Percentiles rank a stretch among this genome's conserved stretches.
phyloP scores from a whole-genome alignment of 1,140 invertebrate genomes.

The Pseudachorutes palmiensis region DNA sequence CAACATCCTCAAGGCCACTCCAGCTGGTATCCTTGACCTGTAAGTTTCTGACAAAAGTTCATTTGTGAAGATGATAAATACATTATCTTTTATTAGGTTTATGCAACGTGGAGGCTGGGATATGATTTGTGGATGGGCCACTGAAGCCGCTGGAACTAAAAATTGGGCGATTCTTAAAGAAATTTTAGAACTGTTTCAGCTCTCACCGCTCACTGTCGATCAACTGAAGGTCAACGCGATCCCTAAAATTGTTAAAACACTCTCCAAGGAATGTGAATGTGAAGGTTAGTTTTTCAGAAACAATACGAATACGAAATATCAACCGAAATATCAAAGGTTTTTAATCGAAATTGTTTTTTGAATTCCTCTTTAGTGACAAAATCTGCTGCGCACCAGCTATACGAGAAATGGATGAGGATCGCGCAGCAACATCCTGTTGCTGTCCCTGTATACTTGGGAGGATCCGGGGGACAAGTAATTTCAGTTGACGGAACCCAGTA shows the following conservation, averaged over 20 bases:
- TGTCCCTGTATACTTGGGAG: constrained; percentile 14
- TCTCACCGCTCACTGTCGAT: constrained; percentile 80
- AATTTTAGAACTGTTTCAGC: constrained; percentile 67
- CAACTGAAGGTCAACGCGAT: constrained; percentile 81
- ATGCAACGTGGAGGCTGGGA: constrained; percentile 85
- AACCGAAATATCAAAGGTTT: too few relatives aligned
- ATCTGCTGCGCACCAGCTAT: constrained; percentile 64
- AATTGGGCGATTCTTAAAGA: constrained; percentile 80
- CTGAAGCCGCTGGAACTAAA: constrained; percentile 68
- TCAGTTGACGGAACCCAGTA: background rate
- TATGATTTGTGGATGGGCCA: constrained; percentile 76
- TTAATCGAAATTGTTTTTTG: background rate
- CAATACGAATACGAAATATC: background rate
- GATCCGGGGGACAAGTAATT: background rate
- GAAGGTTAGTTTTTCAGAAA: constrained; percentile 52
- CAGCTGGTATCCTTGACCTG: constrained; percentile 68
- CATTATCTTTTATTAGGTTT: constrained; percentile 54
- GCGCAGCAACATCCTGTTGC: constrained; percentile 55
- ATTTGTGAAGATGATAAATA: constrained; percentile 4
- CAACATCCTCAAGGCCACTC: constrained; percentile 83
- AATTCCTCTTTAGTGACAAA: constrained; percentile 55
- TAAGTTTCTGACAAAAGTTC: constrained; percentile 46
- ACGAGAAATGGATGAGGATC: constrained; percentile 83
- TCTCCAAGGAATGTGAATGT: constrained; percentile 71
- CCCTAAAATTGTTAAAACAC: constrained; percentile 79